Conservation (phyloP, 2,113 vertebrate genomes). For the Pangasianodon gigas region DNA sequence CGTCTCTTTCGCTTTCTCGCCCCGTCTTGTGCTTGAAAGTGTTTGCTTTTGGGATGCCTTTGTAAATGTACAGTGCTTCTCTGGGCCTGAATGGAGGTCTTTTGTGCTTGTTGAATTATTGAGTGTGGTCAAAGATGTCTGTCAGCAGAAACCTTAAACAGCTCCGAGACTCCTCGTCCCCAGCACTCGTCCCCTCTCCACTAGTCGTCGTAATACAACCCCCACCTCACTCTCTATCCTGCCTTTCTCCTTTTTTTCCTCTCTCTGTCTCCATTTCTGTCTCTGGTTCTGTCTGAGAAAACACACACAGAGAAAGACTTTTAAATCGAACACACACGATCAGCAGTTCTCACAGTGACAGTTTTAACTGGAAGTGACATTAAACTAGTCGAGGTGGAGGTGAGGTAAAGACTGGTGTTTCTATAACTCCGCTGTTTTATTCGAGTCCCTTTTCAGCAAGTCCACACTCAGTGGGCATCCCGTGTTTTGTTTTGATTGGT, state of each 20-base stretch:
- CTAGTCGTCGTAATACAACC: conserved; percentile 35
- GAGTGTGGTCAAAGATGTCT: conserved; percentile 49
- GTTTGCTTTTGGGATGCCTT: conserved; percentile 14
- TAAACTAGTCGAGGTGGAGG: neutral
- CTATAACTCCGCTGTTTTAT: neutral
- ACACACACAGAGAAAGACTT: conserved; percentile 9
- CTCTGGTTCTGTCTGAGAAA: neutral
- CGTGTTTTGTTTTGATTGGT: neutral
- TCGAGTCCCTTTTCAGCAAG: neutral
- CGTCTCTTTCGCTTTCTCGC: neutral
- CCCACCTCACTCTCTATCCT: neutral
- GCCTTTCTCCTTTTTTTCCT: neutral
- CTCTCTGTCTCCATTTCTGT: conserved; percentile 14
- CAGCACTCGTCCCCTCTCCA: conserved; percentile 19
- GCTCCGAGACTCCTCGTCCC: conserved; percentile 35
- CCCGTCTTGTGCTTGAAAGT: neutral
- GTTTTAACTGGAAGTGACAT: neutral
- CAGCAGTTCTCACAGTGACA: neutral
- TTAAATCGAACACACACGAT: neutral
- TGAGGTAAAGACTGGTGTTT: neutral
- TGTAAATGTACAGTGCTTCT: conserved; percentile 19
- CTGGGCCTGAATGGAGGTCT: conserved; percentile 33
- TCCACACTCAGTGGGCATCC: neutral
- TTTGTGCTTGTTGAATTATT: conserved; percentile 47
- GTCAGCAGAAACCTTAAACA: conserved; percentile 54